phyloP scores from a whole-genome alignment of 2,888 invertebrate species.

The Drosophila peninsularis region DNA sequence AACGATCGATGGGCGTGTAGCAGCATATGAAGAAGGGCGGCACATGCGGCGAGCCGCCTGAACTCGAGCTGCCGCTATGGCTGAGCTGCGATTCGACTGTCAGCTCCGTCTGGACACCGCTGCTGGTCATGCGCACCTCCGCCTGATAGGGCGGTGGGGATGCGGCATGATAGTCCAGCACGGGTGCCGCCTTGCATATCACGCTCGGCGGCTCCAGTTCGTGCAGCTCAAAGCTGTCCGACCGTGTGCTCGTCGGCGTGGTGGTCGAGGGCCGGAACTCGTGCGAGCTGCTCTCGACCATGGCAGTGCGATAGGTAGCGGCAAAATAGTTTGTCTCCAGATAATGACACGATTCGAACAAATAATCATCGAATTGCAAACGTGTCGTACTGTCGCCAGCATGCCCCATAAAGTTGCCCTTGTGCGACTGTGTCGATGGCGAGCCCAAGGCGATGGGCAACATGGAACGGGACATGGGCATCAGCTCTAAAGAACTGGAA shows the following conservation, averaged over 20 bases:
- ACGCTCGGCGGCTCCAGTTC: conserved; percentile 80
- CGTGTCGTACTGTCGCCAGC: conserved; percentile 61
- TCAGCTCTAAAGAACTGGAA: conserved; percentile 80
- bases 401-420: conserved; percentile 59
- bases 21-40: conserved; percentile 84
- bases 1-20: conserved; percentile 84
- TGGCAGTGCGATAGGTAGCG: conserved; percentile 84
- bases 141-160: conserved; percentile 58
- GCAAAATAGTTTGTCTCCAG: conserved; percentile 84
- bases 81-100: conserved; percentile 78
- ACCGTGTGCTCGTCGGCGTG: conserved; percentile 75
- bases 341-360: conserved; percentile 84
- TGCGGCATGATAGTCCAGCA: conserved; percentile 7
- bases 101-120: conserved; percentile 83
- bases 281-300: conserved; percentile 83
- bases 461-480: conserved; percentile 60
- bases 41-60: conserved; percentile 64
- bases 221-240: conserved; percentile 78
- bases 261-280: conserved; percentile 84
- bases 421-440: conserved; percentile 82
- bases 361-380: conserved; percentile 83
- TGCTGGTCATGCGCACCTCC: conserved; percentile 81
- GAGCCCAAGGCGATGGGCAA: conserved; percentile 55
- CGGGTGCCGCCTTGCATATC: conserved; percentile 78
- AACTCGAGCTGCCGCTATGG: conserved; percentile 59